Base-by-base conservation (phyloP, 2,113 vertebrate species). In the Megaceryle maxima region DNA sequence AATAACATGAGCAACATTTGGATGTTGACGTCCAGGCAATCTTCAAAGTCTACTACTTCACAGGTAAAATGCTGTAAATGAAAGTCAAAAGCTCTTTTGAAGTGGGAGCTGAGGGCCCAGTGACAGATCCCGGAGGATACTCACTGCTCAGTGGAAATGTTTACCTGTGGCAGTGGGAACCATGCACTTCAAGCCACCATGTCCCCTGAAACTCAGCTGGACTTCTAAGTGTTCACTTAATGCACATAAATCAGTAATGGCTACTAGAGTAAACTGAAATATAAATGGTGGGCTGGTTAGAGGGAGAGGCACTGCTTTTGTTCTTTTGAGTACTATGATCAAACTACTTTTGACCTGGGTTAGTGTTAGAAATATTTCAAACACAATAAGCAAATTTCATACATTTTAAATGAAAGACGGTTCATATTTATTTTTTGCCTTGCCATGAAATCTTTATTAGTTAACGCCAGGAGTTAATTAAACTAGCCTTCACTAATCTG, bases 381-480 rank as follows among this genome's bases (percentile, higher is more conserved):
- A 75, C 56, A 73, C 66, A 88, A 43, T 57, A 87, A 87, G 67
- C 62, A 76, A 53, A 84, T 89, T 46, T 82, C 75, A 77, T 46
- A 77, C 20, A 93, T 80, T 96, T 92, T 63, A 92, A 87, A 92
- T 72, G 31, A 76, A 85, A 83, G 72, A 80, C 0, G 0, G 51
- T 57, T 83, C 43, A 7, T 78, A 73, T 96, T 90, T 95, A 73
- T 73, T 83, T n/a, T 91, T 93, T 74, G 59, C 35, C 85, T 69
- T 56, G 62, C 79, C 60, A 57, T 56, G 50, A 96, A 91, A 88
- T 39, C 85, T 87, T 88, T 39, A 35, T 75, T 88, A 92, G 82
- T 91, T 92, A 96, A 74, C 0, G 0, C 77, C 75, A 20, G 57
- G 81, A 94, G 69, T 97, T 97, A 97, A 97, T 98, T 97, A 98